These are phyloP conservation scores for Ceratina calcarata DNA, from an alignment of 1,140 invertebrate species.

Conservation along the genomic window DNA sequence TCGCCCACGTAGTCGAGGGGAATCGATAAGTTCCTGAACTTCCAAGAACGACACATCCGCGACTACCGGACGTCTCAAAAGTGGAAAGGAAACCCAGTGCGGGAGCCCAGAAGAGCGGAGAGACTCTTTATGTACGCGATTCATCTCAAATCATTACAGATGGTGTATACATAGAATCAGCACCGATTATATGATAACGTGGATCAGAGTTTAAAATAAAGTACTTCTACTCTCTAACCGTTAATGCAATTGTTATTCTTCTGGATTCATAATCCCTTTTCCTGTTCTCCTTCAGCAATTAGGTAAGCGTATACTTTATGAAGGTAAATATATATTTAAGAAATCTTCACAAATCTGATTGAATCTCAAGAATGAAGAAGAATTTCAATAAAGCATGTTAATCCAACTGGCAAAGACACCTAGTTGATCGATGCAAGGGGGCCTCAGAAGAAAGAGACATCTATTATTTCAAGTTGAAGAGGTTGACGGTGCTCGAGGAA, in stretches of 20 bases:
- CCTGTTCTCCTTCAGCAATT: not conserved
- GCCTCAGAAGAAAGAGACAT: not conserved
- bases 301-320: no score
- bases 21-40: constrained; percentile 46
- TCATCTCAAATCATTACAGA: not conserved
- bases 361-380: not conserved
- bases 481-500: not conserved
- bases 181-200: not conserved
- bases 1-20: constrained; percentile 34
- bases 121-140: not conserved
- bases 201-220: not conserved
- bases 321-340: not conserved
- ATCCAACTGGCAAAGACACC: not conserved
- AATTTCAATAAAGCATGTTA: not conserved
- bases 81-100: not conserved
- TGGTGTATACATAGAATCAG: no score
- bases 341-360: not conserved
- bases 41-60: constrained; percentile 29
- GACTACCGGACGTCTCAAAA: constrained; percentile 20
- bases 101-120: no score
- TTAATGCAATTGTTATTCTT: not conserved
- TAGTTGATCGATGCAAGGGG: constrained; percentile 3
- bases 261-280: not conserved
- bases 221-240: not conserved
- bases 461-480: constrained; percentile 30